Evolutionary conservation across 2,888 invertebrate species (phyloP).

Genomic region (Heliconius charithonia): DNA sequence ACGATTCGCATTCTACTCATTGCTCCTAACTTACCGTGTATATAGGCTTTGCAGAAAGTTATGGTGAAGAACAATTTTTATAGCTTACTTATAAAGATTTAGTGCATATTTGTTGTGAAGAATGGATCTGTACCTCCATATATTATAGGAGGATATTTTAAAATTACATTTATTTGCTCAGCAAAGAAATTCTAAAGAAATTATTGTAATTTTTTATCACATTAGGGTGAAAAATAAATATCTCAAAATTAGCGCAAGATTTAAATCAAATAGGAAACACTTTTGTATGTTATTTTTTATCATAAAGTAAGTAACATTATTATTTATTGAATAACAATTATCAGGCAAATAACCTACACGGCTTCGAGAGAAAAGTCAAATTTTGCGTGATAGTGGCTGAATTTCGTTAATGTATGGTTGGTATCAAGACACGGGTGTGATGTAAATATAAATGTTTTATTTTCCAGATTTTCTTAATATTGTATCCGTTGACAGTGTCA

Average conservation of each 20-base stretch:
- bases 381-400: too few species aligned
- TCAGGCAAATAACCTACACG: too few species aligned
- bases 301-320: too few species aligned
- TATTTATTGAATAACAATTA: too few species aligned
- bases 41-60: conserved; percentile 24
- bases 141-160: background rate
- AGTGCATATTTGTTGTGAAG: conserved; percentile 9
- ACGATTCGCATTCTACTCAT: conserved; percentile 30
- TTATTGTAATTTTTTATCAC: too few species aligned
- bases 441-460: background rate
- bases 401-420: background rate
- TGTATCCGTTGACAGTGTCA: background rate
- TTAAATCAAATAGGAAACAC: too few species aligned
- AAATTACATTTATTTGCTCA: too few species aligned
- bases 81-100: conserved; percentile 29
- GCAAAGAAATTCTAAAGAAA: background rate
- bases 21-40: conserved; percentile 21
- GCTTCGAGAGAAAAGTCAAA: too few species aligned
- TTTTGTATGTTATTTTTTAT: too few species aligned
- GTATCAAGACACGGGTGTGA: background rate
- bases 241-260: too few species aligned
- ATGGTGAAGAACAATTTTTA: conserved; percentile 19
- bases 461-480: background rate
- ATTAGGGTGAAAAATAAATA: too few species aligned
- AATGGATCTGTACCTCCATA: background rate